Base-by-base conservation (phyloP, 2,113 vertebrate genomes). In the Rhinogobius similis region DNA sequence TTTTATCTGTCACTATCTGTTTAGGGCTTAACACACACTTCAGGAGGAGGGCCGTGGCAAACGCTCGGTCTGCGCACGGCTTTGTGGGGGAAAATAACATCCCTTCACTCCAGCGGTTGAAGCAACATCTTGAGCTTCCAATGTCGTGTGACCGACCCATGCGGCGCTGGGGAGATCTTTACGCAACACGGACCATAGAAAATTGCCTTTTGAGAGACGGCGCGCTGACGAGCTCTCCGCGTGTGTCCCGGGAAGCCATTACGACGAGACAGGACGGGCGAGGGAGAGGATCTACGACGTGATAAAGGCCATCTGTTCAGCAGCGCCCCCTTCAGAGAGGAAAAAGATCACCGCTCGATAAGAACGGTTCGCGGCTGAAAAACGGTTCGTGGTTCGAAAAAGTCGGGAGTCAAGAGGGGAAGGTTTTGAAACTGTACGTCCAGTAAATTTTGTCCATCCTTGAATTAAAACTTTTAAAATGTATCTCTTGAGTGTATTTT, bases 121-220 rank as follows among this genome's bases (percentile, higher is more conserved):
- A 56, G 23, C 56, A 29, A 68, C 44, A 73, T 76, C 75, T 76
- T 36, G 66, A 70, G 71, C 67, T 82, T 73, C 53, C 75, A 68
- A 72, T 52, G 55, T 72, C 58, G 74, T 79, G 82, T 76, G 76
- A 85, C 55, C 72, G 83, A 70, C 79, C 76, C 85, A 85, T 5
- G 75, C 62, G 16, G 81, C 62, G 65, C 71, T 61, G 73, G 79
- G 67, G 70, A 82, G 72, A 73, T 78, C 74, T 87, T 86, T 79
- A 86, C 72, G 73, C 87, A 86, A 86, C 83, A 87, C 61, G 71
- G 67, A 71, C 67, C 70, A 59, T 63, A 27, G 72, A 68, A 85
- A 83, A 91, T 87, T 88, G 89, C 82, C 77, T 81, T 87, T 77
- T 76, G 82, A 68, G 81, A 87, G 75, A 86, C 70, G 84, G 78